phyloP scores from a whole-genome alignment of 2,888 invertebrate genomes.

The Caenorhabditis panamensis region DNA sequence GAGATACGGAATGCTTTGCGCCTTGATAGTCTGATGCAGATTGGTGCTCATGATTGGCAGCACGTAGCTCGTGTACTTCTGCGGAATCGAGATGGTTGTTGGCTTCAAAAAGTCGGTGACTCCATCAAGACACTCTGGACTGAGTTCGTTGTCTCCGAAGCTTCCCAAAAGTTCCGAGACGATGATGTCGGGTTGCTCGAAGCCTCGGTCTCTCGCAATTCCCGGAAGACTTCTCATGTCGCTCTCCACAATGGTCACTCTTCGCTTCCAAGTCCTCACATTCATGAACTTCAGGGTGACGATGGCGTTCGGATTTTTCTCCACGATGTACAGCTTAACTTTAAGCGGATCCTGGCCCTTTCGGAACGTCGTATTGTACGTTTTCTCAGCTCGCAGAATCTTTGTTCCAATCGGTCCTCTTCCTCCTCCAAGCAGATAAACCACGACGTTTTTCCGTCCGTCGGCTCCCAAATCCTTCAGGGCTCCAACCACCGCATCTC shows the following conservation, averaged over 20 bases:
- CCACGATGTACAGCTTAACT: slow-evolving; percentile 89
- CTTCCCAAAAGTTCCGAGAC: slow-evolving; percentile 96
- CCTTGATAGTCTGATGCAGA: slow-evolving; percentile 82
- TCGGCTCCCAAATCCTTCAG: slow-evolving; percentile 64
- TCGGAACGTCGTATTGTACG: slow-evolving; percentile 59
- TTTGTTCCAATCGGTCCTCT: slow-evolving; percentile 88
- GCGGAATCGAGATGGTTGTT: slow-evolving; percentile 77
- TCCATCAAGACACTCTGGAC: slow-evolving; percentile 87
- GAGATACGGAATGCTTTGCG: slow-evolving; percentile 42
- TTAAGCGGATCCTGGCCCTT: slow-evolving; percentile 49
- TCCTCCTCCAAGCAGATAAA: slow-evolving; percentile 95
- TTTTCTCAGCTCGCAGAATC: slow-evolving; percentile 60
- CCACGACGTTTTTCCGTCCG: slow-evolving; percentile 81
- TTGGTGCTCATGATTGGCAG: slow-evolving; percentile 94
- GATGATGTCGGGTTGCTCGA: slow-evolving; percentile 85
- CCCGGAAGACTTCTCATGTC: slow-evolving; percentile 83
- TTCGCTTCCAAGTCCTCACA: slow-evolving; percentile 70
- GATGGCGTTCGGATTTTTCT: slow-evolving; percentile 97
- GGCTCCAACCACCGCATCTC: slow-evolving; percentile 65
- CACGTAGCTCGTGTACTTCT: slow-evolving; percentile 72
- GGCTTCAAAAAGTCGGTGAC: slow-evolving; percentile 83
- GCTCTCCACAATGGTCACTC: slow-evolving; percentile 82
- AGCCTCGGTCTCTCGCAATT: slow-evolving; percentile 84
- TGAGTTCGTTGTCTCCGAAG: slow-evolving; percentile 98
- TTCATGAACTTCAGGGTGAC: slow-evolving; percentile 79